phyloP scores from a whole-genome alignment of 2,113 vertebrate species.

The Phaethon lepturus region DNA sequence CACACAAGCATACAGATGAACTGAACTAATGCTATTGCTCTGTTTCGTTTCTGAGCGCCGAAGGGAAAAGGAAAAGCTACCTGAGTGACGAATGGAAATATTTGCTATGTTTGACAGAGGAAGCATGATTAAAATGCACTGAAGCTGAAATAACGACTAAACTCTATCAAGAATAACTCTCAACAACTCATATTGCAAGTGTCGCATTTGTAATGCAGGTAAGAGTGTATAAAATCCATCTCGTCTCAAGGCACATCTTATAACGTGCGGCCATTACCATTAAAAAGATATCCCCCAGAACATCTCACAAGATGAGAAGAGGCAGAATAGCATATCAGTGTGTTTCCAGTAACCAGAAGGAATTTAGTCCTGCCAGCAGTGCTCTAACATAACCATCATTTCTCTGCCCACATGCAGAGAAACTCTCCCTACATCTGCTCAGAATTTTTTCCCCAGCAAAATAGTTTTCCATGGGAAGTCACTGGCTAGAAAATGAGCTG shows the following conservation, averaged over 20 bases:
- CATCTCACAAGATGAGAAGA: neutral
- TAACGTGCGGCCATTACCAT: neutral
- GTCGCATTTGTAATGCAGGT: slow-evolving; percentile 29
- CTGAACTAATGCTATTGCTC: neutral
- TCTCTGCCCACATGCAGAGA: neutral
- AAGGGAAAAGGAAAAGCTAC: slow-evolving; percentile 8
- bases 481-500: neutral
- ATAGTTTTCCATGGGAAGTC: neutral
- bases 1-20: neutral
- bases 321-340: neutral
- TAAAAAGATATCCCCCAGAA: slow-evolving; percentile 33
- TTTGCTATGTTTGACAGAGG: slow-evolving; percentile 30
- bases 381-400: neutral
- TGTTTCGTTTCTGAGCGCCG: slow-evolving; percentile 7
- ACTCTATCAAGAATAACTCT: slow-evolving; percentile 37
- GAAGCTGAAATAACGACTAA: slow-evolving; percentile 66
- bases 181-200: neutral
- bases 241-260: slow-evolving; percentile 29
- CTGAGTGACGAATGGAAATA: slow-evolving; percentile 51
- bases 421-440: neutral
- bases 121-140: slow-evolving; percentile 72
- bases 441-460: neutral
- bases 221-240: slow-evolving; percentile 40
- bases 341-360: neutral
- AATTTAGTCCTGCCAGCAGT: neutral